Conservation (phyloP, 1,140 invertebrate genomes). For the Drosophila yakuba region DNA sequence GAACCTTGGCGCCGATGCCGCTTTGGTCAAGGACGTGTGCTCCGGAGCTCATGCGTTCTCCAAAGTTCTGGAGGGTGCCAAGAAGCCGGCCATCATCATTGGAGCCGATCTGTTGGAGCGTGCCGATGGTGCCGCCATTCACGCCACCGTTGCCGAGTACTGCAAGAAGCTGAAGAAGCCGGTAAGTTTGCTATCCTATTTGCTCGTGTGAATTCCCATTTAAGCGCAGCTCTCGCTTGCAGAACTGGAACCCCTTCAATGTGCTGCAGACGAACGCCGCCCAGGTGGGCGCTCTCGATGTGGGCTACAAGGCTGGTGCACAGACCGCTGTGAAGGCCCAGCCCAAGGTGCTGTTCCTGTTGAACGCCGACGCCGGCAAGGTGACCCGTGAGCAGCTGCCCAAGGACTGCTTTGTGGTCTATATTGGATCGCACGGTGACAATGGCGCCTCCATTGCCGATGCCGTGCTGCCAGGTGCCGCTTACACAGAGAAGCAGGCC, state of each 20-base stretch:
- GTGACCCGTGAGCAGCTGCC: constrained; percentile 92
- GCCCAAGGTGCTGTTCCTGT: constrained; percentile 94
- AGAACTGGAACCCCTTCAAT: constrained; percentile 92
- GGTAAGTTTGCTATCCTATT: constrained; percentile 68
- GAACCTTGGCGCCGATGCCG: constrained; percentile 93
- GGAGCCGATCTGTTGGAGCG: constrained; percentile 93
- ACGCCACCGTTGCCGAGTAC: constrained; percentile 91
- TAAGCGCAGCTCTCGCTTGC: constrained; percentile 1
- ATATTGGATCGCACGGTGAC: constrained; percentile 99
- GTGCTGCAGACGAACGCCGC: constrained; percentile 95
- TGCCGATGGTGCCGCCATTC: constrained; percentile 91
- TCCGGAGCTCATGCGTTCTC: constrained; percentile 91
- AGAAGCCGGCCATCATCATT: constrained; percentile 96
- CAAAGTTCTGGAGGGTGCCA: constrained; percentile 91
- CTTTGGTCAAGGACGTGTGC: constrained; percentile 90
- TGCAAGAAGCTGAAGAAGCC: constrained; percentile 86
- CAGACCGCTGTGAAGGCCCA: constrained; percentile 88
- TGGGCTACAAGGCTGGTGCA: constrained; percentile 95
- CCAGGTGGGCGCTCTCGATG: constrained; percentile 97
- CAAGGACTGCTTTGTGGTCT: constrained; percentile 94
- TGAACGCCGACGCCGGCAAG: constrained; percentile 96
- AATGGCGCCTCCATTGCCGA: constrained; percentile 96
- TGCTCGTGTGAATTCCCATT: no score
- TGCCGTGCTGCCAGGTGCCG: constrained; percentile 97
- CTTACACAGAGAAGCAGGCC: constrained; percentile 98